Percentiles rank a stretch among this genome's conserved stretches.
phyloP scores from a whole-genome alignment of 2,888 invertebrate species.

The Lochmaea crataegi region DNA sequence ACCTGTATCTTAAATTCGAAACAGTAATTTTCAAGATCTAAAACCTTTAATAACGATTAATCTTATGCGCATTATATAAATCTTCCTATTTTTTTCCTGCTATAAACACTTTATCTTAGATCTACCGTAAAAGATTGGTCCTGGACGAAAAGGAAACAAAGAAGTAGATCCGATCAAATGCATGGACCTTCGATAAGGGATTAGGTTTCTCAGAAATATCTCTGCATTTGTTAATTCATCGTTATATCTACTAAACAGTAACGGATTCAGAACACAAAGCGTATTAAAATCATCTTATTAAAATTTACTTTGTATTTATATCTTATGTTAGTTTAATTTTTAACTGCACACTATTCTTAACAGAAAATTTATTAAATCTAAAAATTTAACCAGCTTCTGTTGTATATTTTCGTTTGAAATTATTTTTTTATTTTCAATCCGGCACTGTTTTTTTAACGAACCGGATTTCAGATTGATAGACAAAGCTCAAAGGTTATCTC shows the following conservation, averaged over 20 bases:
- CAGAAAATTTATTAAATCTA: no score
- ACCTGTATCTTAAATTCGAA: not conserved
- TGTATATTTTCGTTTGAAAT: not conserved
- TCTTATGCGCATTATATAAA: constrained; percentile 7
- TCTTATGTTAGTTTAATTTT: no score
- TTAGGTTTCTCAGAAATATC: constrained; percentile 40
- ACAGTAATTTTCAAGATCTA: not conserved
- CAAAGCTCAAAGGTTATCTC: constrained; percentile 5
- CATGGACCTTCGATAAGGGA: constrained; percentile 36
- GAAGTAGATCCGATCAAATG: constrained; percentile 24
- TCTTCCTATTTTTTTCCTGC: not conserved
- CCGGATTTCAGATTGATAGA: not conserved
- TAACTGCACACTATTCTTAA: no score
- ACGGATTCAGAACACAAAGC: not conserved
- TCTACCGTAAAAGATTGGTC: constrained; percentile 11
- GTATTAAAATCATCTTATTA: not conserved
- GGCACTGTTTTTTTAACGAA: not conserved
- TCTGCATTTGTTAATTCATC: constrained; percentile 41
- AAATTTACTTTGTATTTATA: not conserved
- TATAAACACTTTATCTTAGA: constrained; percentile 12
- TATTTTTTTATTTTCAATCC: not conserved
- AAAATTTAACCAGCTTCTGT: no score
- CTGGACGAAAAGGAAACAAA: constrained; percentile 29
- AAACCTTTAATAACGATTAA: not conserved
- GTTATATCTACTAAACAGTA: constrained; percentile 10